Evolutionary conservation across 37 sponge, comb jelly and placozoan species (phyloP), one percentile per base, ranked within the genome.

Genomic region (Cliona cf. orientalis): DNA sequence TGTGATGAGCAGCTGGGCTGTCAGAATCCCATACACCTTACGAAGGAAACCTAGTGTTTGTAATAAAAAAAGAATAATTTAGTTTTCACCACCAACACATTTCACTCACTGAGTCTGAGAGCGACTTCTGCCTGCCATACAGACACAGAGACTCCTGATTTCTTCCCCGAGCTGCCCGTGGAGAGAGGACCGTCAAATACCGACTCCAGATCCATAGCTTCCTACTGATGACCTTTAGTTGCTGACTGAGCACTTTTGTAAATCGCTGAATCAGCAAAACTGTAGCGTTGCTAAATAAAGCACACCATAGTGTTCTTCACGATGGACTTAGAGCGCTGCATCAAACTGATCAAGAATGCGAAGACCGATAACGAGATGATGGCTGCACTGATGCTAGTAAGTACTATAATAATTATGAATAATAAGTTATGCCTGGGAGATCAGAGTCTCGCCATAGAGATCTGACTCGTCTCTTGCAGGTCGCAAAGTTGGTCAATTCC

Each of bases 21-120:
- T 84, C 21, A 97, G 83, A 31, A 97, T 97, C 3, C 91, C 93
- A 75, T 97, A 97, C 31, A 97, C 97, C 79, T 97, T 97, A 4
- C 97, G 83, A 14, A 97, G 70, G n/a, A 97, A 97, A 49, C 90
- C 97, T 93, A 67, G 26, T 68, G 57, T 31, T 22, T 11, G 3
- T n/a, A 35, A 58, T 14, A 58, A 70, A 1, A 25, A 66, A 46
- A 60, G 19, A 53, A 46, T 25, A 56, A 71, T 14, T 3, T 71
- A 42, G 49, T 17, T 25, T 49, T 49, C 6, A 23, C 17, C 72
- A 71, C 17, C 23, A 33, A 2, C 2, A 53, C 58, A 34, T 53
- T 14, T 31, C 29, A 58, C 90, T 90, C 31, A 90, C 90, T 79
- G 21, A 90, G 80, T 71, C 90, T 84, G 19, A 90, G 59, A 26